phyloP scores from a whole-genome alignment of 23 tunicate species.

The Halocynthia roretzi region DNA sequence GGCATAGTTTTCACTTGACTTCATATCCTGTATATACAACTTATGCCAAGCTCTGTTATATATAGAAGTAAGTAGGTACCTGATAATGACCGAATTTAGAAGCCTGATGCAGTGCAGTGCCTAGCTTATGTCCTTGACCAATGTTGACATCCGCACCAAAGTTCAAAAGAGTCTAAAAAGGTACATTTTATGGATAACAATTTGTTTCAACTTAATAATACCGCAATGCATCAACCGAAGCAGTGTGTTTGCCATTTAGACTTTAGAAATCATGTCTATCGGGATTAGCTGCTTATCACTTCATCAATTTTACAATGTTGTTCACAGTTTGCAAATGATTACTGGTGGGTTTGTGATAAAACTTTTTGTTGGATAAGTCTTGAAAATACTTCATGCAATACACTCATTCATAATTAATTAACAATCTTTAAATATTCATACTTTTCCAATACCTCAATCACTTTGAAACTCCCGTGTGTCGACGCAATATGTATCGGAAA shows the following conservation, averaged over 20 bases:
- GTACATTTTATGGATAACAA: background rate
- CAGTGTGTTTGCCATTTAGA: too few species aligned
- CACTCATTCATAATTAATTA: too few species aligned
- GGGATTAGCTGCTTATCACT: too few species aligned
- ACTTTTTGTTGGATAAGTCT: too few species aligned
- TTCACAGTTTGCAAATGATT: too few species aligned
- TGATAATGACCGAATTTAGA: constrained; percentile 44
- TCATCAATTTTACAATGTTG: too few species aligned
- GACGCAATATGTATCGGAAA: constrained; percentile 50
- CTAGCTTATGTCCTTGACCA: constrained; percentile 42
- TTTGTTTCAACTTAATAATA: background rate
- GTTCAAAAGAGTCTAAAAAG: constrained; percentile 21
- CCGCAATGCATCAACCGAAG: background rate
- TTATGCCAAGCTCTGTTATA: too few species aligned
- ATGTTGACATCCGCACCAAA: constrained; percentile 51
- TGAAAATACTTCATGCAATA: too few species aligned
- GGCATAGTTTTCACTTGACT: too few species aligned
- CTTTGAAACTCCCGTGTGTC: constrained; percentile 33
- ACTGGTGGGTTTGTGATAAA: too few species aligned
- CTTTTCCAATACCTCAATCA: constrained; percentile 17
- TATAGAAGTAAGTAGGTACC: background rate
- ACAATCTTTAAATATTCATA: background rate
- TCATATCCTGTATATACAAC: background rate
- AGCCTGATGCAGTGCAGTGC: constrained; percentile 62
- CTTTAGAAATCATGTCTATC: too few species aligned